phyloP scores from a whole-genome alignment of 2,888 invertebrate species.

The Miltochrista miniata region DNA sequence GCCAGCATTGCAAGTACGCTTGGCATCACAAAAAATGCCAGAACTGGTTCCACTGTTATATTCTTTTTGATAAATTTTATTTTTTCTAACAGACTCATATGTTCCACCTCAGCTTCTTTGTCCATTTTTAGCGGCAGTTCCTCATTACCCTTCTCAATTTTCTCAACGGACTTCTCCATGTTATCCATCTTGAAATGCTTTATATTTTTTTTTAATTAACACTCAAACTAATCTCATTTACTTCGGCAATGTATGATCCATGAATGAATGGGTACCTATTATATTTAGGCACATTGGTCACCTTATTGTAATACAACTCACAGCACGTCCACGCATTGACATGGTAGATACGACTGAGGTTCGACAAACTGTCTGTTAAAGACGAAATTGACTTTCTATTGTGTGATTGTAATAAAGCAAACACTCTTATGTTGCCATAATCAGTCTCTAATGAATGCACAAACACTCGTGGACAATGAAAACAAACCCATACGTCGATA shows the following conservation, averaged over 20 bases:
- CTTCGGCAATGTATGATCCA: background rate
- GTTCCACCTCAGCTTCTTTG: conserved; percentile 48
- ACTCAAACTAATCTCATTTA: background rate
- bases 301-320: conserved; percentile 41
- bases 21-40: conserved; percentile 86
- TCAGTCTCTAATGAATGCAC: conserved; percentile 64
- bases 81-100: conserved; percentile 71
- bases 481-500: conserved; percentile 58
- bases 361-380: conserved; percentile 36
- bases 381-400: conserved; percentile 57
- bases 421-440: conserved; percentile 73
- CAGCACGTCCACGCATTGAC: conserved; percentile 43
- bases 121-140: conserved; percentile 60
- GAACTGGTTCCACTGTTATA: conserved; percentile 86
- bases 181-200: conserved; percentile 48
- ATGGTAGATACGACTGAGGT: conserved; percentile 55
- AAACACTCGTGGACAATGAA: conserved; percentile 62
- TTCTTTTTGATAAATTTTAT: conserved; percentile 77
- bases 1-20: conserved; percentile 88
- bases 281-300: conserved; percentile 30
- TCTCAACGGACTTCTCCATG: conserved; percentile 40
- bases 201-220: conserved; percentile 5
- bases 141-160: conserved; percentile 47
- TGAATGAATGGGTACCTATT: conserved; percentile 9
- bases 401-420: conserved; percentile 63